These are phyloP conservation scores for Criorhina ranunculi DNA, from an alignment of 2,888 invertebrate species.

Conservation along the genomic window DNA sequence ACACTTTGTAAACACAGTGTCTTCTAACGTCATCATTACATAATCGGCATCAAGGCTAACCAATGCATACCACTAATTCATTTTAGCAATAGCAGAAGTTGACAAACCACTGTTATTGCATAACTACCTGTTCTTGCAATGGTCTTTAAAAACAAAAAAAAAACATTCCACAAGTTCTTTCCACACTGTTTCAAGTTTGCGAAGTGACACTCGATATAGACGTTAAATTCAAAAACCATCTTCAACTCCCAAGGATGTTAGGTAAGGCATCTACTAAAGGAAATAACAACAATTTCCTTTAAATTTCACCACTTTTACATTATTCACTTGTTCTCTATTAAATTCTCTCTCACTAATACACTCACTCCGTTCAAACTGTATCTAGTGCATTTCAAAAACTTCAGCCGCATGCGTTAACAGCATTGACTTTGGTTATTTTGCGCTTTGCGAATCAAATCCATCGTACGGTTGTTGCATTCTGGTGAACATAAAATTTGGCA, in stretches of 20 bases:
- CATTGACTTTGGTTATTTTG: slow-evolving; percentile 45
- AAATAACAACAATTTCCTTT: slow-evolving; percentile 54
- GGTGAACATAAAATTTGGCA: slow-evolving; percentile 37
- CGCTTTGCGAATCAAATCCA: slow-evolving; percentile 45
- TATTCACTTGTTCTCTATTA: slow-evolving; percentile 12
- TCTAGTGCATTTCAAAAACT: slow-evolving; percentile 53
- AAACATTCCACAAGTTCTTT: background rate
- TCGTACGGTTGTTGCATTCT: slow-evolving; percentile 47
- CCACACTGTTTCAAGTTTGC: too few relatives aligned
- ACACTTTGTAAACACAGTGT: slow-evolving; percentile 1
- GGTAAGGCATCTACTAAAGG: slow-evolving; percentile 10
- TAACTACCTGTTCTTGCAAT: slow-evolving; percentile 4
- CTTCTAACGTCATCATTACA: background rate
- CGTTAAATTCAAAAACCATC: slow-evolving; percentile 32
- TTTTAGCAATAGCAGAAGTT: background rate
- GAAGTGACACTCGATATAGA: background rate
- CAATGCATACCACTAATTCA: background rate
- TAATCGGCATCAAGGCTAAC: slow-evolving; percentile 17
- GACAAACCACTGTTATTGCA: slow-evolving; percentile 6
- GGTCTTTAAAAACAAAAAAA: background rate
- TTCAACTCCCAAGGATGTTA: slow-evolving; percentile 27
- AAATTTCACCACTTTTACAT: slow-evolving; percentile 12
- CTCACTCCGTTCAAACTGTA: slow-evolving; percentile 5
- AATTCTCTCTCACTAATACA: slow-evolving; percentile 38
- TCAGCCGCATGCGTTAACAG: slow-evolving; percentile 63